phyloP scores from a whole-genome alignment of 2,888 invertebrate species.

The Tetranychus truncatus region DNA sequence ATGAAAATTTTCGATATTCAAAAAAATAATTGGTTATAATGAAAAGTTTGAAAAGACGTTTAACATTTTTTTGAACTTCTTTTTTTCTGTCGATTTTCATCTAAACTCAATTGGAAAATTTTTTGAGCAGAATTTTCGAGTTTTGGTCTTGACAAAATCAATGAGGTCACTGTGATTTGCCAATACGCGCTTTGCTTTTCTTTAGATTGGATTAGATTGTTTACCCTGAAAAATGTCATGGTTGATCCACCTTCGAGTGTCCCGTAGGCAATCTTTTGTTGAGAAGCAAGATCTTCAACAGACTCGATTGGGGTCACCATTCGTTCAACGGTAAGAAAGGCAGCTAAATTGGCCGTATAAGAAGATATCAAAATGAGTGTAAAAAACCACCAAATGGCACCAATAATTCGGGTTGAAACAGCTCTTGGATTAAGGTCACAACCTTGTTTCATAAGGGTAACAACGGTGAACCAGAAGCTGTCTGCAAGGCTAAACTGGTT shows the following conservation, averaged over 20 bases:
- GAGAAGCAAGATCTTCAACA: conserved; percentile 82
- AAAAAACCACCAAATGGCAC: conserved; percentile 99
- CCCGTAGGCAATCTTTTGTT: conserved; percentile 80
- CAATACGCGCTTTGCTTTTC: too few species aligned
- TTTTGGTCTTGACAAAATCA: neutral
- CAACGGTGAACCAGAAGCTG: conserved; percentile 42
- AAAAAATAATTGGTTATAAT: too few species aligned
- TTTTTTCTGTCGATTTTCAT: too few species aligned
- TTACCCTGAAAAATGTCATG: conserved; percentile 78
- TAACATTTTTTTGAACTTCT: too few species aligned
- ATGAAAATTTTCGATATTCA: too few species aligned
- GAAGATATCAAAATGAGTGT: conserved; percentile 94
- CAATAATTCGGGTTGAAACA: conserved; percentile 66
- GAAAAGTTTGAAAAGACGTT: neutral
- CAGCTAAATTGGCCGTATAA: conserved; percentile 91
- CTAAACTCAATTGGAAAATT: neutral
- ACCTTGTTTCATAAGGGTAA: conserved; percentile 72
- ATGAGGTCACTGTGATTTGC: too few species aligned
- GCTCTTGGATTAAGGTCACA: conserved; percentile 61
- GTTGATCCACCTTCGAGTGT: conserved; percentile 83
- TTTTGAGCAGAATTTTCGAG: neutral
- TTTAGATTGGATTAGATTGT: neutral
- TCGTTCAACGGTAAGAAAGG: conserved; percentile 88
- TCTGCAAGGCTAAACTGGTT: conserved; percentile 94
- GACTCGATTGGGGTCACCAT: conserved; percentile 89